Percentiles rank a stretch among this genome's conserved stretches.
These are phyloP conservation scores for Eulimnadia texana DNA, from an alignment of 1,140 invertebrate species.

Conservation along the genomic window DNA sequence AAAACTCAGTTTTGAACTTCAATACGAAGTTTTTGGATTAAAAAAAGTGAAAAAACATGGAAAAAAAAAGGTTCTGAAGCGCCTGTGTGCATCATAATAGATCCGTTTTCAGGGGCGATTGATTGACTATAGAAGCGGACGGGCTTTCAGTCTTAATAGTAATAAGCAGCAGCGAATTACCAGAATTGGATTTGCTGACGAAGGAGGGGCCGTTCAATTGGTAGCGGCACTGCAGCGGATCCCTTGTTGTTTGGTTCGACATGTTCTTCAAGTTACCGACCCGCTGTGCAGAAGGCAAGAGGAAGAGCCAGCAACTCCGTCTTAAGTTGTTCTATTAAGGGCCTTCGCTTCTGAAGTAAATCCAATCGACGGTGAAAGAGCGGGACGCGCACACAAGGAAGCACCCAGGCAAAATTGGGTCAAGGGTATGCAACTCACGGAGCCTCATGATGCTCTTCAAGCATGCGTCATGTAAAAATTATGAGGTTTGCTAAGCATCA, in stretches of 20 bases:
- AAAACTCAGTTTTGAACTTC: too few relatives aligned
- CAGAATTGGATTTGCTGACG: background rate
- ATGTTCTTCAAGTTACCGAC: background rate
- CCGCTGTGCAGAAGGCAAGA: background rate
- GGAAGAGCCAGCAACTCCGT: background rate
- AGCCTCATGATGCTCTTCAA: too few relatives aligned
- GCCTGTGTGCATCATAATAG: background rate
- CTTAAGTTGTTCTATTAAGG: background rate
- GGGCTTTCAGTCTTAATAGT: background rate
- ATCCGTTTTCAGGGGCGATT: background rate
- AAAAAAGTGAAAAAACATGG: too few relatives aligned
- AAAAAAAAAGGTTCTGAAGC: too few relatives aligned
- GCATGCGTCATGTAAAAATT: too few relatives aligned
- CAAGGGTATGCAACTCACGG: too few relatives aligned
- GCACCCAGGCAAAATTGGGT: too few relatives aligned
- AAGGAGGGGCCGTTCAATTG: background rate
- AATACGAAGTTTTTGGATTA: too few relatives aligned
- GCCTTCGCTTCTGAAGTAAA: background rate
- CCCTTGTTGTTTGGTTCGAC: background rate
- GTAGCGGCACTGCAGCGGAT: background rate
- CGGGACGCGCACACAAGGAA: too few relatives aligned
- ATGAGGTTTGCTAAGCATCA: too few relatives aligned
- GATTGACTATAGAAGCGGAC: background rate
- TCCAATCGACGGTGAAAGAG: background rate
- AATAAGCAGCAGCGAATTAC: background rate